Conservation (phyloP, 64 coral and sea anemone genomes). For the Hydrozoanthus tunicans region DNA sequence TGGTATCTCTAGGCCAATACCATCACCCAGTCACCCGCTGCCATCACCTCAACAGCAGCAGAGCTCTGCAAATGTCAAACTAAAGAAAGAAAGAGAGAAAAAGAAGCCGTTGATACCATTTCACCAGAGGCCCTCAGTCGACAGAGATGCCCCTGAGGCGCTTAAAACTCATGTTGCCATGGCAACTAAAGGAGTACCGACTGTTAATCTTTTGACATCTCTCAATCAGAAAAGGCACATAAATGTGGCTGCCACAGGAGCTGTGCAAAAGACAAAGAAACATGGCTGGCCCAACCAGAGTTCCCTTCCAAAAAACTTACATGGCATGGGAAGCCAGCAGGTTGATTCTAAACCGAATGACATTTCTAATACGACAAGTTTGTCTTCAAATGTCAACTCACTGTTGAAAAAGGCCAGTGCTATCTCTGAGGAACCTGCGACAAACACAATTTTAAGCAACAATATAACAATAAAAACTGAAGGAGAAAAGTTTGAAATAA, state of each 20-base stretch:
- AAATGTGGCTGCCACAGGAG: slow-evolving; percentile 60
- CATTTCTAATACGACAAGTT: slow-evolving; percentile 22
- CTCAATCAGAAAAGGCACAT: slow-evolving; percentile 75
- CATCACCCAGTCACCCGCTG: slow-evolving; percentile 74
- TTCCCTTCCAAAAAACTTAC: background rate
- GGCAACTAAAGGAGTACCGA: slow-evolving; percentile 86
- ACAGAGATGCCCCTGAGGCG: slow-evolving; percentile 71
- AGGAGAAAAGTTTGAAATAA: slow-evolving; percentile 2
- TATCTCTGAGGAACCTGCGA: background rate
- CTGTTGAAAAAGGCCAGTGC: background rate
- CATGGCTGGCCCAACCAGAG: slow-evolving; percentile 57
- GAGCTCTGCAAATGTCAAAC: slow-evolving; percentile 76
- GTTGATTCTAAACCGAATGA: background rate
- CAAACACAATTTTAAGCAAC: background rate
- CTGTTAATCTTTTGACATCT: slow-evolving; percentile 70
- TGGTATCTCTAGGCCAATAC: slow-evolving; percentile 90
- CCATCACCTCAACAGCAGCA: slow-evolving; percentile 77
- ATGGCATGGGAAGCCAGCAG: slow-evolving; percentile 9
- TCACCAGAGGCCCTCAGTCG: slow-evolving; percentile 78
- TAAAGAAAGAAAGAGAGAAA: slow-evolving; percentile 93
- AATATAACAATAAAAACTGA: background rate
- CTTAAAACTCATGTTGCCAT: slow-evolving; percentile 75
- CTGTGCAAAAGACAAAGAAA: slow-evolving; percentile 60
- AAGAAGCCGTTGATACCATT: slow-evolving; percentile 90
- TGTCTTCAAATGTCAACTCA: slow-evolving; percentile 17